phyloP scores from a whole-genome alignment of 2,113 vertebrate genomes.

The Bucco capensis region DNA sequence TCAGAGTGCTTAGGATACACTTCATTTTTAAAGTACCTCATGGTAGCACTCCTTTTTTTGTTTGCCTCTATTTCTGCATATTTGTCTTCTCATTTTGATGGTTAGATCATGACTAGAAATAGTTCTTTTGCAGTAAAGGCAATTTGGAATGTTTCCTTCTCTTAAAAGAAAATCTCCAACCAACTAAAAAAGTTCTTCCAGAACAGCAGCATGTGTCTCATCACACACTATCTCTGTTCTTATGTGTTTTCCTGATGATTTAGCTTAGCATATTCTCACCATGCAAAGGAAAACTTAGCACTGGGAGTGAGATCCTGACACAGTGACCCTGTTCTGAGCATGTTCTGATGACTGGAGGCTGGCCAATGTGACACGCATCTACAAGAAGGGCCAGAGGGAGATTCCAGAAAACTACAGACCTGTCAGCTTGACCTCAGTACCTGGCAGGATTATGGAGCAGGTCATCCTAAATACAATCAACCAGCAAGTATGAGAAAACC shows the following conservation, averaged over 20 bases:
- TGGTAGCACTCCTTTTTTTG: background rate
- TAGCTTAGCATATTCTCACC: background rate
- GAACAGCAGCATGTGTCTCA: background rate
- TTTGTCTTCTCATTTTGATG: background rate
- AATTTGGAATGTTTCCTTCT: background rate
- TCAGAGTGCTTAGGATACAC: background rate
- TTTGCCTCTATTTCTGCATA: background rate
- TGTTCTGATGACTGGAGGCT: too few relatives aligned
- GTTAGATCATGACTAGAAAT: background rate
- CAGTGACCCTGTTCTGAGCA: slow-evolving; percentile 71
- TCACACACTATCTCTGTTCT: background rate
- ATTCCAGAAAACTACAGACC: too few relatives aligned
- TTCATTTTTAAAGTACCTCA: background rate
- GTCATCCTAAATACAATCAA: too few relatives aligned
- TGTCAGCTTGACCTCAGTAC: too few relatives aligned
- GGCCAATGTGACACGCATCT: too few relatives aligned
- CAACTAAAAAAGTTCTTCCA: background rate
- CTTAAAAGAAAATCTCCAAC: background rate
- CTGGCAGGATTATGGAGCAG: too few relatives aligned
- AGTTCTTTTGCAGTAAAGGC: background rate
- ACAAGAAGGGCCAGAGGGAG: too few relatives aligned
- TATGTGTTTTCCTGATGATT: background rate
- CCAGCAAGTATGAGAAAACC: too few relatives aligned
- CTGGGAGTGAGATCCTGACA: slow-evolving; percentile 62
- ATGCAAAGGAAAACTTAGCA: background rate